Base-by-base conservation (phyloP, 2,113 vertebrate genomes). In the Dolichotis patagonum region DNA sequence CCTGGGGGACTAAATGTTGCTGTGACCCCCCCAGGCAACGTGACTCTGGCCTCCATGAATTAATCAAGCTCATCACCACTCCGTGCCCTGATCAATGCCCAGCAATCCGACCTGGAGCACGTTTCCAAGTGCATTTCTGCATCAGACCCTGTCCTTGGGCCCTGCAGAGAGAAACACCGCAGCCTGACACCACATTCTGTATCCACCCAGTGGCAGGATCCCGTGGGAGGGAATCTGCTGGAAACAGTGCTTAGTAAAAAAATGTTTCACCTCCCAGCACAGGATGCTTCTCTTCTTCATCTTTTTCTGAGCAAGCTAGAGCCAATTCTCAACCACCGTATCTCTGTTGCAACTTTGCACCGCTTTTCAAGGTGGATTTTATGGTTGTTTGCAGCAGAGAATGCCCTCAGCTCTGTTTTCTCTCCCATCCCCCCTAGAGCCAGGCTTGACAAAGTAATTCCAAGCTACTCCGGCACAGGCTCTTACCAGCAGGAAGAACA, bases 401-500 rank as follows among this genome's bases (percentile, higher is more conserved):
- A 16, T 86, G 88, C 83, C 83, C 56, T n/a, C 24, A 89, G 95
- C 65, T 46, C 26, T 95, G 24, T 52, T 71, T 81, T 82, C 84
- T 73, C 46, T 30, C 32, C 92, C 84, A 73, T 96, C 85, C 77
- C 95, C 95, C 87, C 7, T 88, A 0, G 13, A 95, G 62, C 62
- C 89, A 93, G 85, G 77, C 38, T 35, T 88, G 88, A 98, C 94
- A 94, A 97, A 87, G 69, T 89, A 97, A 97, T 96, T 96, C 80
- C 95, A 58, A 97, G 86, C 65, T 92, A 85, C 75, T 84, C 77
- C 8, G 52, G n/a, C 41, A 84, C 96, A 89, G 92, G 17, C 41
- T 97, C 95, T 91, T 71, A 96, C 75, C 65, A 95, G 95, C 97
- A 96, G 96, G 84, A 93, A 98, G 92, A 97, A 46, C 89, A 92